Evolutionary conservation across 2,888 invertebrate species (phyloP).

Genomic region (Chrysolina americana): DNA sequence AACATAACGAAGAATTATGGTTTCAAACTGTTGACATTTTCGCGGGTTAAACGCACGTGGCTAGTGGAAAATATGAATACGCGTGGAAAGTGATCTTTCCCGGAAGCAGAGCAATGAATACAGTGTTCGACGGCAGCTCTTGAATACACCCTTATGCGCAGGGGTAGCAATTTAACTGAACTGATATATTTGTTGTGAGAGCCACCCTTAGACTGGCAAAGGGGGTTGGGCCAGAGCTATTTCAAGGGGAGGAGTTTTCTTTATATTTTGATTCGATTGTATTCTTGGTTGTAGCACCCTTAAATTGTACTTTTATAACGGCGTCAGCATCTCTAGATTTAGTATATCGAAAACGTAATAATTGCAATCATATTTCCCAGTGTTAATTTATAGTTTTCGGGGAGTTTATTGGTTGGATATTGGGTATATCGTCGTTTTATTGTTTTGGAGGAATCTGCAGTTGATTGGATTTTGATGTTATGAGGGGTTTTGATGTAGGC

Average conservation of each 20-base stretch:
- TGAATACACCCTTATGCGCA: constrained; percentile 47
- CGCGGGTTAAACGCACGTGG: constrained; percentile 31
- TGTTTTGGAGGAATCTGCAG: constrained; percentile 9
- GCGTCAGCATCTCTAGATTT: constrained; percentile 39
- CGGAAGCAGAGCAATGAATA: constrained; percentile 38
- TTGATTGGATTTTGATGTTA: constrained; percentile 11
- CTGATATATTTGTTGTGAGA: constrained; percentile 61
- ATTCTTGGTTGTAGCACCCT: constrained; percentile 45
- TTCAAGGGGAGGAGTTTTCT: constrained; percentile 62
- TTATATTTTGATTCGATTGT: constrained; percentile 53
- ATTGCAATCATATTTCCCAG: constrained; percentile 50
- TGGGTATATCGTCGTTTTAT: constrained; percentile 25
- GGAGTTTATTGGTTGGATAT: constrained; percentile 39
- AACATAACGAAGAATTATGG: constrained; percentile 58
- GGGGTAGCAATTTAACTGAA: constrained; percentile 54
- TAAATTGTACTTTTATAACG: constrained; percentile 55
- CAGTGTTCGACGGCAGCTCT: constrained; percentile 39
- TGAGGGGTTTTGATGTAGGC: background rate
- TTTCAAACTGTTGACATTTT: constrained; percentile 25
- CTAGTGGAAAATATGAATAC: constrained; percentile 4
- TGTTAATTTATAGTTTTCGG: constrained; percentile 46
- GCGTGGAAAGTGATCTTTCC: constrained; percentile 26
- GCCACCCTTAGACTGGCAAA: constrained; percentile 64
- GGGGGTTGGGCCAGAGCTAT: constrained; percentile 58
- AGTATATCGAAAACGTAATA: constrained; percentile 51